Conservation (phyloP, 2,797 vertebrate genomes). For the Phataginus tricuspis region DNA sequence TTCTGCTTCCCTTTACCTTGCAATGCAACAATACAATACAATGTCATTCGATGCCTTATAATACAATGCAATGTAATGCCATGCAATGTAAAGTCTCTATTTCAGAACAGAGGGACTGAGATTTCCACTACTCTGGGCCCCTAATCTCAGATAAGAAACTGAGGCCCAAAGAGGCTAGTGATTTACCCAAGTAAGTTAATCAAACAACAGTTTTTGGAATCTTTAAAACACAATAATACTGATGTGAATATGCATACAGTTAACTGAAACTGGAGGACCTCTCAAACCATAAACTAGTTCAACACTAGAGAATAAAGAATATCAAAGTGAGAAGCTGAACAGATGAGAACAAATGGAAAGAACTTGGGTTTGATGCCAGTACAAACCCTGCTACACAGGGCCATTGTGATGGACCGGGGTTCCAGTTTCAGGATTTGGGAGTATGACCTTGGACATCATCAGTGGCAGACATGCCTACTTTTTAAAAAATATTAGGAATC, state of each 20-base stretch:
- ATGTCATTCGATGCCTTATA: not conserved
- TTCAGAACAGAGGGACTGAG: not conserved
- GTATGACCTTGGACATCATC: not conserved
- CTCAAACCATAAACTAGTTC: not conserved
- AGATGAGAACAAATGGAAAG: not conserved
- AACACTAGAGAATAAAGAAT: not conserved
- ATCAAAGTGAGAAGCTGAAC: not conserved
- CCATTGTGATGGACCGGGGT: not conserved
- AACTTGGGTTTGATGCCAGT: not conserved
- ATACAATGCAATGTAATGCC: not conserved
- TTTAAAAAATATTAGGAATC: not conserved
- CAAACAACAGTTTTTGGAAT: not conserved
- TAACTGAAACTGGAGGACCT: not conserved
- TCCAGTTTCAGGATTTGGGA: not conserved
- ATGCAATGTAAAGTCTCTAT: not conserved
- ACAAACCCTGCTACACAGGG: not conserved
- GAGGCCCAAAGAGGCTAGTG: not conserved
- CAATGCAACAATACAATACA: not conserved
- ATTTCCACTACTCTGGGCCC: not conserved
- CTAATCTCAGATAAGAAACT: not conserved
- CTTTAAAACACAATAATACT: not conserved
- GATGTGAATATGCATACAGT: not conserved
- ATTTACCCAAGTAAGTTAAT: conserved; percentile 25
- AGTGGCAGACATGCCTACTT: not conserved
- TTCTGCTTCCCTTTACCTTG: not conserved